phyloP scores from a whole-genome alignment of 2,113 vertebrate genomes.

The Pithys albifrons region DNA sequence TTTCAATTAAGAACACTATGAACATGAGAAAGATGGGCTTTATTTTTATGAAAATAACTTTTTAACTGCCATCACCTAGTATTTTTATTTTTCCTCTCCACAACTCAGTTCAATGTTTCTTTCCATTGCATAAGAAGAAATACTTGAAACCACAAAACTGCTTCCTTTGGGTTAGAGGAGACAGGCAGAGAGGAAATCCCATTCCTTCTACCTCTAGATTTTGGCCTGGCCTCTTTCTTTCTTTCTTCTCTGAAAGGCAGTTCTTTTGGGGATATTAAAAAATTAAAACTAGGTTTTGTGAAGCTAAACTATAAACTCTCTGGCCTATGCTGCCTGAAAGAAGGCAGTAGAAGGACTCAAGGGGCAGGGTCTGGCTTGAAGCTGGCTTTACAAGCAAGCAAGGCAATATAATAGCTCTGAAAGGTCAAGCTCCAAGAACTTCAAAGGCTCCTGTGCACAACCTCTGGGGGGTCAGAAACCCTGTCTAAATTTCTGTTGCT shows the following conservation, averaged over 20 bases:
- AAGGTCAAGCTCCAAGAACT: constrained; percentile 1
- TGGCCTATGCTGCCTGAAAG: neutral
- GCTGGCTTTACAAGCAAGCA: neutral
- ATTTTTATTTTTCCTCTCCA: neutral
- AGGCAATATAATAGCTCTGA: neutral
- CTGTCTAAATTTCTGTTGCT: neutral
- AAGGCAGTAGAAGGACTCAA: neutral
- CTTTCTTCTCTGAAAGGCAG: neutral
- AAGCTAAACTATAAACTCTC: neutral
- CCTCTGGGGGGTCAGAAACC: neutral
- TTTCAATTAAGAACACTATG: neutral
- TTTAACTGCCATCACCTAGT: neutral
- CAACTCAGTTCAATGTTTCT: neutral
- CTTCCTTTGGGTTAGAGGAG: constrained; percentile 25
- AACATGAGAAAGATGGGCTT: neutral
- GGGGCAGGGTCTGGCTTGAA: neutral
- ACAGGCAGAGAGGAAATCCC: constrained; percentile 37
- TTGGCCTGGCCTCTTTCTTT: neutral
- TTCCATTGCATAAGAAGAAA: constrained; percentile 35
- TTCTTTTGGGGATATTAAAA: constrained; percentile 11
- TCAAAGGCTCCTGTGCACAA: neutral
- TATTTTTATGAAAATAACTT: constrained; percentile 3
- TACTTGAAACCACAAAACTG: constrained; percentile 49
- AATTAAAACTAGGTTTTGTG: constrained; percentile 28
- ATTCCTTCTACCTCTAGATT: neutral